These are phyloP conservation scores for Nasonovia ribisnigri DNA, from an alignment of 2,888 invertebrate species.

Conservation along the genomic window DNA sequence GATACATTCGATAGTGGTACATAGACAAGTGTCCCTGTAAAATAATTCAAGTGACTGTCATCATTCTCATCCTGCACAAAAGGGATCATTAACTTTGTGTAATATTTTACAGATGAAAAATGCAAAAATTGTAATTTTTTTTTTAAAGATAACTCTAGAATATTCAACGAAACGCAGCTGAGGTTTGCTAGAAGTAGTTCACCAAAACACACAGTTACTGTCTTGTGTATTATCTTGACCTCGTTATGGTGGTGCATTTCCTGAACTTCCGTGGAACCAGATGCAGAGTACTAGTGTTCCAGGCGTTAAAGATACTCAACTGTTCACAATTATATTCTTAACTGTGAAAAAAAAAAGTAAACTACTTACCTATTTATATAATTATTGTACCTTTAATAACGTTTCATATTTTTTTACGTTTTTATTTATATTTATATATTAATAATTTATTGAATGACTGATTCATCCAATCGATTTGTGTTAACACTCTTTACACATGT, in stretches of 20 bases:
- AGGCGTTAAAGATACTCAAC: neutral
- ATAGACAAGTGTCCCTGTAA: slow-evolving; percentile 36
- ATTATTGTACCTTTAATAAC: neutral
- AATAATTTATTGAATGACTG: neutral
- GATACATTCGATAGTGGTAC: slow-evolving; percentile 46
- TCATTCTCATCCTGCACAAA: neutral
- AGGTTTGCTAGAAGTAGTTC: slow-evolving; percentile 15
- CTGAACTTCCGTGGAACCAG: neutral
- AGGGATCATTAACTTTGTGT: slow-evolving; percentile 23
- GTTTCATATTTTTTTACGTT: neutral
- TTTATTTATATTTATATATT: neutral
- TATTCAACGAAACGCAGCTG: slow-evolving; percentile 4
- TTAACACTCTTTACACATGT: neutral
- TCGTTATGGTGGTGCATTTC: slow-evolving; percentile 5
- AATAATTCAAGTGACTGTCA: slow-evolving; percentile 49
- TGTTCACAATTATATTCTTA: neutral
- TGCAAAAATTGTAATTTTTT: slow-evolving; percentile 16
- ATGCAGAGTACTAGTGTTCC: neutral
- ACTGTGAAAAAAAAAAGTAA: slow-evolving; percentile 38
- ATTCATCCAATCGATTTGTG: neutral
- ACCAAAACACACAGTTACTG: neutral
- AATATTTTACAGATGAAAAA: neutral
- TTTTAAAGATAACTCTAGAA: slow-evolving; percentile 25
- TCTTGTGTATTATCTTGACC: neutral
- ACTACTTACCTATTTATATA: neutral